Base-by-base conservation (phyloP, 30 jellyfish, hydroid and myxozoan species). In the Cassiopea xamachana region DNA sequence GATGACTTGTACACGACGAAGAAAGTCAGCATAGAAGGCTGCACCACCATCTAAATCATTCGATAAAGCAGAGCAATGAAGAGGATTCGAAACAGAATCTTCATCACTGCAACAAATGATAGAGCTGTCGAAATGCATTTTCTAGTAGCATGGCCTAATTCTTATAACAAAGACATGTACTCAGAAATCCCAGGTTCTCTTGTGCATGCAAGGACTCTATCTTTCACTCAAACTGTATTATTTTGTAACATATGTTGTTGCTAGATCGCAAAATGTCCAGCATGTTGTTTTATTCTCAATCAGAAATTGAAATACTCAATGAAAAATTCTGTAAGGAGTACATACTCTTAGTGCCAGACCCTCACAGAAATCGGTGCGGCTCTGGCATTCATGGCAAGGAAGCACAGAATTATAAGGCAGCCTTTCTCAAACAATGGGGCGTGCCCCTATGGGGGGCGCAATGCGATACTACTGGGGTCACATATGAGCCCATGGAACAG, bases 31-130 rank as follows among this genome's bases (percentile, higher is more conserved):
- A 77, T 48, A 77, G 48, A 77, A 77, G 86, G 72, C 86, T 69
- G 48, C 86, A 77, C 86, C 86, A 77, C 73, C 86, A 77, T 77
- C 70, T 77, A 77, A 77, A 77, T 71, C 48, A 77, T 77, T 77
- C 5, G 86, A 1, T 77, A 77, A 77, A 77, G 86, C 86, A 77
- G 86, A 71, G 61, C n/a, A 77, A 77, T 43, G 86, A 71, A 77
- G 86, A 77, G 71, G 86, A 77, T 77, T 77, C 14, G 86, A 77
- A 77, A 77, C 71, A 46, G 86, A 46, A 48, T 77, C 48, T 47
- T 47, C 71, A 46, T 9, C 86, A 77, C n/a, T 77, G 86, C 86
- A 77, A n/a, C 86, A 77, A 71, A 77, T 77, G 86, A 77, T 70
- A 77, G 72, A 77, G 48, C 46, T 69, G 86, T 77, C 86, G 48